Evolutionary conservation across 2,113 vertebrate genomes (phyloP).

Genomic region (Pterocles gutturalis): DNA sequence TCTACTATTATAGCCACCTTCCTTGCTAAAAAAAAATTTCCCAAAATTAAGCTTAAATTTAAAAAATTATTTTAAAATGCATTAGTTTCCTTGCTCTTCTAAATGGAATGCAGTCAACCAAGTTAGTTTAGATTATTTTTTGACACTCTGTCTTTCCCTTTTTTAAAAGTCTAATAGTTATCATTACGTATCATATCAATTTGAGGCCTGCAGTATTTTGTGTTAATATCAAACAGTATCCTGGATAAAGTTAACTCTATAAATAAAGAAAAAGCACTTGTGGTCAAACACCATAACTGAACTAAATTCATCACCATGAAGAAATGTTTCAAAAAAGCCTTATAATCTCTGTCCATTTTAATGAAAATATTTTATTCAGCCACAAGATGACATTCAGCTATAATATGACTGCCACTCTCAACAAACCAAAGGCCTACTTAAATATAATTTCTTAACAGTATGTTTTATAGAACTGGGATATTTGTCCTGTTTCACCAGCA

Average conservation of each 20-base stretch:
- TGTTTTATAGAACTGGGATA: neutral
- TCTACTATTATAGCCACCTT: neutral
- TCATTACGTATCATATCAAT: neutral
- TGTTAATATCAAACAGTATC: neutral
- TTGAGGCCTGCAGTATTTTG: neutral
- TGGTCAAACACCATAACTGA: neutral
- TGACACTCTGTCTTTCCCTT: neutral
- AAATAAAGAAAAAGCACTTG: neutral
- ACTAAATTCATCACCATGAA: neutral
- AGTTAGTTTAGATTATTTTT: neutral
- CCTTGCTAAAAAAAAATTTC: neutral
- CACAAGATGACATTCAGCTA: neutral
- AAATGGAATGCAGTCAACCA: neutral
- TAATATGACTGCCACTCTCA: neutral
- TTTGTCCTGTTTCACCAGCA: neutral
- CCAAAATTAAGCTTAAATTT: neutral
- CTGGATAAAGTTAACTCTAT: neutral
- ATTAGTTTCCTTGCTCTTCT: neutral
- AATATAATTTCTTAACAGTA: neutral
- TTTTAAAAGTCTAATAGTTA: neutral
- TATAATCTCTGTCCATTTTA: neutral
- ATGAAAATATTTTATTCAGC: neutral
- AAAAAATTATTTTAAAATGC: neutral
- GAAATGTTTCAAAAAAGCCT: neutral
- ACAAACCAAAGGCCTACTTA: neutral